Evolutionary conservation across 2,797 vertebrate genomes (phyloP), one percentile per base, ranked within the genome.

Genomic region (Pseudocheirus occidentalis): DNA sequence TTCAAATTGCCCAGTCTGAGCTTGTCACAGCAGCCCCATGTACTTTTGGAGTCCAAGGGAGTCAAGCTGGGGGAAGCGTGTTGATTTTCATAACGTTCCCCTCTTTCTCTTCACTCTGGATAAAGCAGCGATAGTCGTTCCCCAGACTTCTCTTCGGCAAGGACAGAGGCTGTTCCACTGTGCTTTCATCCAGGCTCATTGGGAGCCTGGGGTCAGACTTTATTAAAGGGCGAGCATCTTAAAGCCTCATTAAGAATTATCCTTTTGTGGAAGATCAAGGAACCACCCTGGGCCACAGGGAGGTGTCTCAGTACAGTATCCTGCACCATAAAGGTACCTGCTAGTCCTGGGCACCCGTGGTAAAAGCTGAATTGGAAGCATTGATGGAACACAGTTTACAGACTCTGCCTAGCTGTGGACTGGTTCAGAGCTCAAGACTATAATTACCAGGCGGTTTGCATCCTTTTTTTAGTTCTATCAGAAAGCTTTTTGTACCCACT

Each of bases 331-430:
- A 96, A 52, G 40, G 40, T 87, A 87, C 73, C 98, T 57, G 66
- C 81, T 0, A 92, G 94, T 92, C 95, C 97, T 95, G 97, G 93
- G 93, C 93, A 5, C 96, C 96, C 96, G 96, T 97, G 96, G 96
- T 94, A 95, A 96, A 97, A 95, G 95, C 96, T 0, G 94, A 95
- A 96, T 95, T 92, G 98, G 98, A 96, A 98, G 90, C 96, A 0
- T 92, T 94, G 94, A 95, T 96, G 97, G 97, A 98, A 93, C 95
- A 96, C 95, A 90, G 94, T 95, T 93, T 92, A 93, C 93, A 96
- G 90, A 91, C 87, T 92, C 96, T 90, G 53, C 58, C 54, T 95
- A 91, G 95, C 96, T 73, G 94, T 90, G 96, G 93, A 95, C 97
- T 93, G 92, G 59, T 90, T 96, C 93, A 94, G 91, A 96, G 94